Base-by-base conservation (phyloP, 2,888 invertebrate species). In the Anoncus sp. region DNA sequence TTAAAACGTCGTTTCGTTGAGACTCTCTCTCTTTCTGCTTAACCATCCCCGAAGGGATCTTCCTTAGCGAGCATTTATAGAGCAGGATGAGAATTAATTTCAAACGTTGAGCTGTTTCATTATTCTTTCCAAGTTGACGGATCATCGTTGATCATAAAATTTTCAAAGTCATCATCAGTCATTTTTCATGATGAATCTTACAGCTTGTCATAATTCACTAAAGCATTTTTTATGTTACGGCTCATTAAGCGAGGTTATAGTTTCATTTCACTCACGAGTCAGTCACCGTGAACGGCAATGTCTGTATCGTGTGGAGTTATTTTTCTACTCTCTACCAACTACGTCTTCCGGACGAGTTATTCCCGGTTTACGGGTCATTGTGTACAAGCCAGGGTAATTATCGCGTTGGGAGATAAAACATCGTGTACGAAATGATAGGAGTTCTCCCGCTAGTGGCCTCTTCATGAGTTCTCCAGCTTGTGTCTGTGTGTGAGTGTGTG, bases 351-450 rank as follows among this genome's bases (percentile, higher is more conserved):
- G 66, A 49, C 47, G 55, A 67, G 45, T 72, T 53, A 66, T 60
- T 55, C 51, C 16, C 62, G 40, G 27, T 49, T 27, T 55, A 38
- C 60, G 62, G 53, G 27, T 65, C 63, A 53, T 70, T 70, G 63
- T 65, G 60, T 51, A 49, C 43, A 43, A 45, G 55, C 62, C 43
- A 31, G 40, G 70, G 71, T 76, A 71, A 76, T 76, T 76, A 76
- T 66, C 60, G 38, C 51, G 38, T 35, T 43, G 31, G 49, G 16
- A 49, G 55, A 20, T 45, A 60, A 18, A 66, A 72, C 60, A 60
- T 35, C 40, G 62, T 27, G 47, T 53, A 66, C 55, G 66, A 57
- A 71, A 76, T 59, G 67, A 76, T 51, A 65, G 71, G 65, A 66
- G 60, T 66, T 47, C 72, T 71, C 59, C 55, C 22, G 47, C 43